phyloP scores from a whole-genome alignment of 1,140 invertebrate genomes.

The Drosophila virilis region DNA sequence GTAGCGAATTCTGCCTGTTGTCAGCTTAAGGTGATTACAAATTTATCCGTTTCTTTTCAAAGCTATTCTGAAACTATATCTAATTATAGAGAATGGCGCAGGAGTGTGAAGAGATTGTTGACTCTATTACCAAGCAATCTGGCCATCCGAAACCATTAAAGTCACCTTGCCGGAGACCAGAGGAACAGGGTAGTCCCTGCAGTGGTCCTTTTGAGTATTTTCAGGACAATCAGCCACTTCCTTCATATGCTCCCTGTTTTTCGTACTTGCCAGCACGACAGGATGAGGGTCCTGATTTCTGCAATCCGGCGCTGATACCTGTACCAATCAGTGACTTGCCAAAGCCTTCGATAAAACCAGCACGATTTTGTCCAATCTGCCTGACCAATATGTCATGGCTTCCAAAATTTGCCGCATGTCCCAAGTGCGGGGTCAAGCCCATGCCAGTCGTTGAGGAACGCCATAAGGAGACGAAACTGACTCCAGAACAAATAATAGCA shows the following conservation, averaged over 20 bases:
- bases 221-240: conserved; percentile 5
- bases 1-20: conserved; percentile 30
- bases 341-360: conserved; percentile 34
- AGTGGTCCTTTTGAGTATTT: not conserved
- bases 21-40: conserved; percentile 30
- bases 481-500: conserved; percentile 39
- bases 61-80: not conserved
- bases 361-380: conserved; percentile 64
- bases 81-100: conserved; percentile 20
- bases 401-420: conserved; percentile 55
- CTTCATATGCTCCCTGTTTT: conserved; percentile 15
- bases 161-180: conserved; percentile 6
- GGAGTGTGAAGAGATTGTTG: conserved; percentile 29
- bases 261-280: conserved; percentile 26
- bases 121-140: conserved; percentile 5
- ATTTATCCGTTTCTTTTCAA: not conserved
- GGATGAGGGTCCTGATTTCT: conserved; percentile 15
- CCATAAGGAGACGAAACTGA: conserved; percentile 4
- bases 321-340: conserved; percentile 35
- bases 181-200: not conserved
- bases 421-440: conserved; percentile 42
- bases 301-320: conserved; percentile 29
- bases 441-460: conserved; percentile 23
- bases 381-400: conserved; percentile 64
- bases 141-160: conserved; percentile 12